Evolutionary conservation across 64 coral and sea anemone genomes (phyloP), one percentile per base, ranked within the genome.

Genomic region (Cladopsammia gracilis): DNA sequence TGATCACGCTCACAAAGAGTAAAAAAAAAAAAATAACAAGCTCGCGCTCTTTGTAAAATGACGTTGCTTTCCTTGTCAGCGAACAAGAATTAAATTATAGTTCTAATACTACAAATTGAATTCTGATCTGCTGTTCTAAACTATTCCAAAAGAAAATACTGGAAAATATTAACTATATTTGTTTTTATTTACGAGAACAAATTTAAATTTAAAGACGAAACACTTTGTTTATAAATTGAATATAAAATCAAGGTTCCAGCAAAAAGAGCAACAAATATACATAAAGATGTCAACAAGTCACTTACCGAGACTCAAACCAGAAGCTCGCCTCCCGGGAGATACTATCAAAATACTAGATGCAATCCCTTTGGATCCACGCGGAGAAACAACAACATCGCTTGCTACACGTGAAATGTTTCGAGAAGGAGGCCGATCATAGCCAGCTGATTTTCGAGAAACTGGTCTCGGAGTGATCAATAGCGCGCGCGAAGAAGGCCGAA

Each of bases 401-500:
- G 70, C 87, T 58, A 59, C 72, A 14, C 92, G 85, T 3, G 88
- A 90, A 54, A 68, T 87, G 44, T 46, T 89, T 70, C 87, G 75
- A 26, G 96, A 97, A 76, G 68, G 52, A 7, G 96, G 88, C 19
- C 96, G 90, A 24, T 84, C 80, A 66, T 82, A 16, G 44, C 61
- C 83, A 26, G 64, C 45, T 25, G 78, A 83, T 51, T 75, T 70
- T 20, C 92, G 76, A 49, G 96, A 94, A 12, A 71, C 90, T 44
- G 92, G 92, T 42, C 96, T 88, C 67, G 96, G 92, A 16, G 82
- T 51, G 64, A 97, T 93, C 15, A 92, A 80, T 45, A 97, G 75
- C 48, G 90, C 96, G 22, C 96, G 80, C 43, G 96, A 97, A 54
- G 91, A 89, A 1, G 96, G 96, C 52, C 96, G 85, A 22, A 97